Base-by-base conservation (phyloP, 2,113 vertebrate genomes). In the Paramormyrops kingsleyae region DNA sequence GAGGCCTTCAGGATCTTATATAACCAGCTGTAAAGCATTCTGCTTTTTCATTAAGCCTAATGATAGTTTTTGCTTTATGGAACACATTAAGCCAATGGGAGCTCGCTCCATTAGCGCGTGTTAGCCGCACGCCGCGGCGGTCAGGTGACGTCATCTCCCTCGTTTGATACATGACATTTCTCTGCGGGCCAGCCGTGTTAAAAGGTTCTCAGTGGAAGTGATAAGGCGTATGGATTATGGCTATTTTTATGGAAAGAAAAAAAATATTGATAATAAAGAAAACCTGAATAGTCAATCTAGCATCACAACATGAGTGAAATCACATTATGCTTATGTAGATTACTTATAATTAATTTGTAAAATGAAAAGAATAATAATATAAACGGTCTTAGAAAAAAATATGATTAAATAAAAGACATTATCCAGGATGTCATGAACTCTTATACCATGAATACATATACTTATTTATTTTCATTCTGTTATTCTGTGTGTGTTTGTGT, bases 11-110 rank as follows among this genome's bases (percentile, higher is more conserved):
- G 83, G 17, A 21, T 46, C 21, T 84, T 5, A n/a, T 84, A 83
- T 46, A 44, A 21, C 39, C 42, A 24, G 80, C 80, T 83, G 80
- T 83, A 84, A 47, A 46, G 44, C 46, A n/a, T 84, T 84, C 83
- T 47, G 44, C 74, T 42, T 84, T 47, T 84, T 84, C 83, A 84
- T 84, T 47, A 84, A 84, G 83, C 44, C 83, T 47, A 84, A 46
- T 47, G 42, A 46, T 4, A 27, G 83, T 24, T 47, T n/a, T 84
- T 47, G 83, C 42, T 27, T 84, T 19, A 80, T 42, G 35, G 35
- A 80, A 19, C 74, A 80, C 35, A 84, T 84, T 84, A 47, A 47
- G 24, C 83, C 44, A 47, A 84, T 42, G 39, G 21, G 44, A n/a
- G 9, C 44, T 46, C 21, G 7, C 83, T 47, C 42, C 83, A n/a